Base-by-base conservation (phyloP, 2,888 invertebrate genomes). In the Pristionchus entomophagus region DNA sequence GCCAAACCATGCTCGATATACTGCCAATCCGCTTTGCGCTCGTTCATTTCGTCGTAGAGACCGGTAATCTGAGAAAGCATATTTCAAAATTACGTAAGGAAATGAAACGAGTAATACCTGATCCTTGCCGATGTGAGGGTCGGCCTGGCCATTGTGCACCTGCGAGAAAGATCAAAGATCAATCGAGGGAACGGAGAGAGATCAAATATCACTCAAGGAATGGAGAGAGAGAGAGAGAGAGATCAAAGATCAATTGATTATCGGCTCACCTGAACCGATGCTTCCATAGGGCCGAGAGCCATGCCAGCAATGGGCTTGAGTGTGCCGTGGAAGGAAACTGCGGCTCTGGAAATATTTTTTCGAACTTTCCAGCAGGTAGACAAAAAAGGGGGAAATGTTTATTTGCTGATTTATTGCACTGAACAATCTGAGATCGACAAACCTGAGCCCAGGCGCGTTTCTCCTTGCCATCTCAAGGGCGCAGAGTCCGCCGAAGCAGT, bases 401-500 rank as follows among this genome's bases (percentile, higher is more conserved):
- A n/a, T n/a, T n/a, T n/a, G n/a, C n/a, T n/a, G 45, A 45, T 10
- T 14, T 10, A 14, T 45, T 45, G 14, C 45, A 45, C 45, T 45
- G 45, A 45, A 45, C 14, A 45, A 10, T 45, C 14, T 45, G 8
- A 29, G 22, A 29, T n/a, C 1, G 19, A 12, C 77, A 8, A 32
- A 56, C 45, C 86, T 87, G 32, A 91, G 78, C 14, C 90, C 91
- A 19, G 83, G 29, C 14, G 89, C 86, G 77, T 90, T 89, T 73
- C 88, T 89, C n/a, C 92, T 86, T 17, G 91, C 91, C 59, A 92
- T 78, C 51, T 92, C 92, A 29, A 92, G 82, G 4, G 89, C 89
- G 86, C 91, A 91, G 35, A 91, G 78, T 10, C 92, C 92, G 12
- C 92, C 92, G 86, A 92, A 92, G 87, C 92, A 92, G 84, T 88